phyloP scores from a whole-genome alignment of 2,113 vertebrate species.

The Clarias magur region DNA sequence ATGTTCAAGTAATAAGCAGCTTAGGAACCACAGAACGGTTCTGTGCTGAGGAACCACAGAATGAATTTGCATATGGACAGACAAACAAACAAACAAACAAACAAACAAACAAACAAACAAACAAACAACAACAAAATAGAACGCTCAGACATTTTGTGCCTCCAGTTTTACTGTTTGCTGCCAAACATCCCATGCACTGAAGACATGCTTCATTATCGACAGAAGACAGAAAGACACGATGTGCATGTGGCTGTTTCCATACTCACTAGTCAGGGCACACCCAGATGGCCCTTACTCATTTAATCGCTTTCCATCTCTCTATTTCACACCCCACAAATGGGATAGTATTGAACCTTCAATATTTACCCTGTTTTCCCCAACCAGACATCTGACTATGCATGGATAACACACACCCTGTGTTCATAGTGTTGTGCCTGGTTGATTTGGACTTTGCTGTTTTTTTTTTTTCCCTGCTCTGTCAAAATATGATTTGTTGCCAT shows the following conservation, averaged over 20 bases:
- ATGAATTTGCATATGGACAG: background rate
- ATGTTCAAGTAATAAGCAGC: background rate
- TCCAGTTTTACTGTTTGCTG: conserved; percentile 32
- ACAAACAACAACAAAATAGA: background rate
- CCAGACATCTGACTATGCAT: conserved; percentile 9
- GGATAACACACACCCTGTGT: conserved; percentile 30
- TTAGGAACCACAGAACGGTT: background rate
- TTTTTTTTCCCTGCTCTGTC: conserved; percentile 53
- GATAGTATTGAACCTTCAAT: conserved; percentile 56
- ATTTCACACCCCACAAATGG: conserved; percentile 5
- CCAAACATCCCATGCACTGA: conserved; percentile 39
- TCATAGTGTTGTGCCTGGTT: conserved; percentile 65
- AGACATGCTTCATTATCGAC: conserved; percentile 52
- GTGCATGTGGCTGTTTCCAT: conserved; percentile 33
- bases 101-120: conserved; percentile 11
- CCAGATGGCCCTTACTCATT: conserved; percentile 57
- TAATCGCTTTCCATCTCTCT: conserved; percentile 36
- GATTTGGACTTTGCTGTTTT: conserved; percentile 68
- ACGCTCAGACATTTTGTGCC: conserved; percentile 23
- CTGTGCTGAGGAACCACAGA: background rate
- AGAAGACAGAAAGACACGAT: conserved; percentile 11
- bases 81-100: conserved; percentile 9
- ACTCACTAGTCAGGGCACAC: conserved; percentile 46
- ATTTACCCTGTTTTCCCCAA: conserved; percentile 63
- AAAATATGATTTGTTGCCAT: conserved; percentile 71